These are phyloP conservation scores for Drosophila anomalata DNA, from an alignment of 2,888 invertebrate genomes.

Conservation along the genomic window DNA sequence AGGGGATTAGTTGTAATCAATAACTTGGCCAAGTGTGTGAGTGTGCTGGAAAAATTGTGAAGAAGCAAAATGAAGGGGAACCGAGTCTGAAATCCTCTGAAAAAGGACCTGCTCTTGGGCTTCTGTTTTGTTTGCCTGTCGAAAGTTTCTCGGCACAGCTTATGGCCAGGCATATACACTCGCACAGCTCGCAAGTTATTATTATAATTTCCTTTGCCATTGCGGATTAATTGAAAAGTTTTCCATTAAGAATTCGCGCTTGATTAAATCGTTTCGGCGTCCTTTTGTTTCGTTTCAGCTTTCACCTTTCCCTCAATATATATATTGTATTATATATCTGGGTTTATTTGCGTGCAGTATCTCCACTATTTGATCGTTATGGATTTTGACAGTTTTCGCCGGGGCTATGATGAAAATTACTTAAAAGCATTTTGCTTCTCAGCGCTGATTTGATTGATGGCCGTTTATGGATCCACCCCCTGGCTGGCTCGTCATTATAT, in stretches of 20 bases:
- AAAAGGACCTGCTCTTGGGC: constrained; percentile 33
- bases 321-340: constrained; percentile 1
- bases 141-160: constrained; percentile 62
- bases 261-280: constrained; percentile 58
- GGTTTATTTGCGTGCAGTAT: constrained; percentile 25
- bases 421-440: constrained; percentile 71
- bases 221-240: constrained; percentile 79
- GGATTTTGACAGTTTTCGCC: constrained; percentile 72
- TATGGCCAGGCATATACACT: constrained; percentile 44
- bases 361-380: constrained; percentile 76
- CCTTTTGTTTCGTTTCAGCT: constrained; percentile 40
- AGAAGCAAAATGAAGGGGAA: neutral
- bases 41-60: neutral
- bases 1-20: constrained; percentile 80
- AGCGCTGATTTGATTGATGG: constrained; percentile 76
- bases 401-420: constrained; percentile 73
- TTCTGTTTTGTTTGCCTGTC: constrained; percentile 67
- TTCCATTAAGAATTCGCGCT: constrained; percentile 75
- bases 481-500: constrained; percentile 63
- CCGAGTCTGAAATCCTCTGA: constrained; percentile 5
- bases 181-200: constrained; percentile 60
- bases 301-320: constrained; percentile 22
- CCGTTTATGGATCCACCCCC: constrained; percentile 58
- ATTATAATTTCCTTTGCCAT: constrained; percentile 72
- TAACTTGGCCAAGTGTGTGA: constrained; percentile 63